Evolutionary conservation across 2,888 invertebrate genomes (phyloP).

Genomic region (Eilema caniola): DNA sequence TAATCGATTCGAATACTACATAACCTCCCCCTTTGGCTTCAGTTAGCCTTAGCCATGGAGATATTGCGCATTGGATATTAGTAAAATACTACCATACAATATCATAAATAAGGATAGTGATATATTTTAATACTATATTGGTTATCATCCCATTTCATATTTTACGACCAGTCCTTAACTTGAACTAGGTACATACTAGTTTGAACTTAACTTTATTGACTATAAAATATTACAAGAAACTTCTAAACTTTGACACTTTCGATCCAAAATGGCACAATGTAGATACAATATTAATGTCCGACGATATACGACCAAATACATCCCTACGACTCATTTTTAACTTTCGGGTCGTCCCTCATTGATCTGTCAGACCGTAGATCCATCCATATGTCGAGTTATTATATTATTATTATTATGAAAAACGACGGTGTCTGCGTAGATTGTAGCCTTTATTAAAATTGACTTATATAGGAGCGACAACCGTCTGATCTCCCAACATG

Average conservation of each 20-base stretch:
- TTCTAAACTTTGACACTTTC: slow-evolving; percentile 38
- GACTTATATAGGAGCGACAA: no score
- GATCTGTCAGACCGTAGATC: no score
- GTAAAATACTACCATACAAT: background rate
- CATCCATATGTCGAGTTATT: no score
- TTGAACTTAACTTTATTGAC: slow-evolving; percentile 20
- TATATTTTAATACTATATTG: slow-evolving; percentile 8
- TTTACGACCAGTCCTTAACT: slow-evolving; percentile 14
- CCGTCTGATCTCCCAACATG: no score
- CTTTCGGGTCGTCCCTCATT: no score
- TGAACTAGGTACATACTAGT: background rate
- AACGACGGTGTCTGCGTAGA: no score
- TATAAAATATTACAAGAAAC: slow-evolving; percentile 36
- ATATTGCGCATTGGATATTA: no score
- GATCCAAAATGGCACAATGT: slow-evolving; percentile 21
- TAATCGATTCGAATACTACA: no score
- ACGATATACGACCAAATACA: background rate
- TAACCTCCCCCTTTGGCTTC: no score
- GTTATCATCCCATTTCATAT: slow-evolving; percentile 3
- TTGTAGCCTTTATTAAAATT: no score
- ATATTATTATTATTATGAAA: no score
- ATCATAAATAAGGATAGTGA: slow-evolving; percentile 11
- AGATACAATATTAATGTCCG: background rate
- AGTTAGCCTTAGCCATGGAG: no score
- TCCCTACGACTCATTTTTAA: background rate